phyloP scores from a whole-genome alignment of 1,140 invertebrate species.

The Sycophaga agraensis region DNA sequence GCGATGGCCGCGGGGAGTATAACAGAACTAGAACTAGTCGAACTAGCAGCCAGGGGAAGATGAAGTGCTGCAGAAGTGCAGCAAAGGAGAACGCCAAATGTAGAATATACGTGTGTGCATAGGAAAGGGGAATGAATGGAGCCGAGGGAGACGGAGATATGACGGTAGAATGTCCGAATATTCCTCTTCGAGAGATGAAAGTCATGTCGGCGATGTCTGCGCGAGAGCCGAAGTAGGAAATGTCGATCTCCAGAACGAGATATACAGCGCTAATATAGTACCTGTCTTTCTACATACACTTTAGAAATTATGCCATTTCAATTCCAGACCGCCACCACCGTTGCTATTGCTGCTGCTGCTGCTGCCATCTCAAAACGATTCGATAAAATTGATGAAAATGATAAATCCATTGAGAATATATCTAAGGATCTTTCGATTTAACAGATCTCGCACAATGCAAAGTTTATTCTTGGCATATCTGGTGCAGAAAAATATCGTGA shows the following conservation, averaged over 20 bases:
- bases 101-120: slow-evolving; percentile 3
- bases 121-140: slow-evolving; percentile 12
- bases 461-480: too few species aligned
- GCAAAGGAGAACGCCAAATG: slow-evolving; percentile 23
- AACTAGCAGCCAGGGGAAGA: slow-evolving; percentile 13
- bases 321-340: background rate
- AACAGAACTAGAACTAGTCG: slow-evolving; percentile 11
- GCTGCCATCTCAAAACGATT: too few species aligned
- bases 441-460: too few species aligned
- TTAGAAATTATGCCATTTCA: slow-evolving; percentile 4
- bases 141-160: slow-evolving; percentile 1
- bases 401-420: too few species aligned
- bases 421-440: too few species aligned
- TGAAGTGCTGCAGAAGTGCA: slow-evolving; percentile 27
- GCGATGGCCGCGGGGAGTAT: background rate
- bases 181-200: slow-evolving; percentile 24
- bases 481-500: too few species aligned
- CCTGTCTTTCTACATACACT: slow-evolving; percentile 4
- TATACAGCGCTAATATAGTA: slow-evolving; percentile 8
- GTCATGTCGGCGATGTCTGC: slow-evolving; percentile 17
- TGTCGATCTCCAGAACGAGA: slow-evolving; percentile 26
- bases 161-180: slow-evolving; percentile 5
- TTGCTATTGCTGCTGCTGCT: background rate
- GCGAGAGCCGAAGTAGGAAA: slow-evolving; percentile 5
- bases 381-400: too few species aligned